Conservation (phyloP, 23 tunicate genomes). For the Corella eumyota region DNA sequence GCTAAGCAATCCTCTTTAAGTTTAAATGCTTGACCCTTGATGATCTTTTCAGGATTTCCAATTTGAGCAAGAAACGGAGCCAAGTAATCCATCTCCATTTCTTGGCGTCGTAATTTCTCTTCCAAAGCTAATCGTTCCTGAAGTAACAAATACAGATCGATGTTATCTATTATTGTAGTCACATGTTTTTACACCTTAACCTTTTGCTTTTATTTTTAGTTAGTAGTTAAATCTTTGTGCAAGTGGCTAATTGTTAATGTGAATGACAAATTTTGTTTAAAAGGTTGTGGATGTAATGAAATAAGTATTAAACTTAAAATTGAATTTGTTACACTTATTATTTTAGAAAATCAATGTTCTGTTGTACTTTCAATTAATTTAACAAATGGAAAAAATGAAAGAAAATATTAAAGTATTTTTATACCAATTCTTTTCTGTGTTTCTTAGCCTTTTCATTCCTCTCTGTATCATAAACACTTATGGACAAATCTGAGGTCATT, state of each 20-base stretch:
- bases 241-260: too few species aligned
- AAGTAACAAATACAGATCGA: not conserved
- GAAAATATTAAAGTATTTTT: not conserved
- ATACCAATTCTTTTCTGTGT: conserved; percentile 74
- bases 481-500: conserved; percentile 51
- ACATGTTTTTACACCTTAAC: too few species aligned
- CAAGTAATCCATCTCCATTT: conserved; percentile 99
- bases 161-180: too few species aligned
- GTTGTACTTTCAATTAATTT: not conserved
- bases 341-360: not conserved
- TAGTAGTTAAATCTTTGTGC: too few species aligned
- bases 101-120: conserved; percentile 75
- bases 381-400: not conserved
- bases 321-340: not conserved
- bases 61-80: conserved; percentile 99
- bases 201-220: too few species aligned
- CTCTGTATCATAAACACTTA: conserved; percentile 88
- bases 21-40: conserved; percentile 58
- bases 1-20: conserved; percentile 95
- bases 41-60: conserved; percentile 81
- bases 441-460: conserved; percentile 92
- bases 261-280: too few species aligned
- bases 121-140: conserved; percentile 84
- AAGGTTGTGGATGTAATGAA: too few species aligned
- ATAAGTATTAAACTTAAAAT: too few species aligned